Evolutionary conservation across 2,888 invertebrate genomes (phyloP).

Genomic region (Melanophora roralis): DNA sequence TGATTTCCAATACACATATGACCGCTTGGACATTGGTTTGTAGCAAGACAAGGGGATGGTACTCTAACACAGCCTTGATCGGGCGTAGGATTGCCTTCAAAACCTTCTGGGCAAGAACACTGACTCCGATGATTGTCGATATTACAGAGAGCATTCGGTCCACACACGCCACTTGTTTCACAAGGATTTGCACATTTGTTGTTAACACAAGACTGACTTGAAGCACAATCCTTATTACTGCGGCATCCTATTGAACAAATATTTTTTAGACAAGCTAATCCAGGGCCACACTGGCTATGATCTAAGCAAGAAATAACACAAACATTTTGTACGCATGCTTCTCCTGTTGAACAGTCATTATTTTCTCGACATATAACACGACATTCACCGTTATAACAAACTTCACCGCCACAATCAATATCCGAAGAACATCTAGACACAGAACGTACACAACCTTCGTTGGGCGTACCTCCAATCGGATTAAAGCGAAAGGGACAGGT

Average conservation of each 20-base stretch:
- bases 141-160: constrained; percentile 89
- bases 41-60: constrained; percentile 82
- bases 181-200: constrained; percentile 92
- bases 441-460: constrained; percentile 85
- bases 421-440: constrained; percentile 83
- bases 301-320: constrained; percentile 88
- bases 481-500: constrained; percentile 87
- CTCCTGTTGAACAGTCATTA: constrained; percentile 87
- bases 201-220: constrained; percentile 87
- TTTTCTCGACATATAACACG: constrained; percentile 87
- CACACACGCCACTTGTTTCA: constrained; percentile 85
- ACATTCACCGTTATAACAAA: constrained; percentile 90
- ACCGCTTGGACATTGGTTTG: constrained; percentile 85
- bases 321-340: constrained; percentile 86
- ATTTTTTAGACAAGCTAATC: constrained; percentile 88
- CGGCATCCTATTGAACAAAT: constrained; percentile 91
- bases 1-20: constrained; percentile 87
- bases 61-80: constrained; percentile 93
- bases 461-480: constrained; percentile 80
- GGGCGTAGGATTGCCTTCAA: constrained; percentile 90
- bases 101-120: constrained; percentile 90
- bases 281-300: constrained; percentile 87
- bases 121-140: constrained; percentile 85
- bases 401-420: constrained; percentile 86
- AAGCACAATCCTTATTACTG: constrained; percentile 87